These are phyloP conservation scores for Peromyscus aztecus DNA, from an alignment of 2,797 vertebrate genomes.

Conservation along the genomic window DNA sequence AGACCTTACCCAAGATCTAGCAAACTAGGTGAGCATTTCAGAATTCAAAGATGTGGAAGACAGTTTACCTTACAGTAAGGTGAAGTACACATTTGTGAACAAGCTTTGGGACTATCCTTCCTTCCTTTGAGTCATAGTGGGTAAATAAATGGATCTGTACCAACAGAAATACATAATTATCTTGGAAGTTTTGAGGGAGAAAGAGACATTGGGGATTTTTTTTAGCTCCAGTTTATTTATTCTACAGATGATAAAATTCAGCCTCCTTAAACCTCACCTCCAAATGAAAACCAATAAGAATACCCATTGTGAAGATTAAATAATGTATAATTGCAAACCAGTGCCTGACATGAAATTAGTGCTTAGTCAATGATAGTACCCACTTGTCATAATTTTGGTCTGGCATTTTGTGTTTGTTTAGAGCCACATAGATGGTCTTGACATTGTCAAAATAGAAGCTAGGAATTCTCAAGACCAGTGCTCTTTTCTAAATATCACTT, in stretches of 20 bases:
- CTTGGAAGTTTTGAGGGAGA: conserved; percentile 40
- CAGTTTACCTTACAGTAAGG: conserved; percentile 47
- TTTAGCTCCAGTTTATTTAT: conserved; percentile 44
- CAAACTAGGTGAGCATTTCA: neutral
- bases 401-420: conserved; percentile 28
- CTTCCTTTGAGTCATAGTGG: conserved; percentile 58
- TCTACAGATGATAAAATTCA: conserved; percentile 63
- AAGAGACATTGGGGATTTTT: conserved; percentile 13
- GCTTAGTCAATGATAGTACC: neutral
- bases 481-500: conserved; percentile 41
- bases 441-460: neutral
- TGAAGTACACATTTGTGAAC: conserved; percentile 35
- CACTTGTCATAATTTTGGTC: conserved; percentile 23
- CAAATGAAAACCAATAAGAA: conserved; percentile 13
- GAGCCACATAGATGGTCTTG: conserved; percentile 10
- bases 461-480: neutral
- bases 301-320: conserved; percentile 7
- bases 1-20: neutral
- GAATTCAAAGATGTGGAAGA: conserved; percentile 22
- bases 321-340: conserved; percentile 35
- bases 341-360: neutral
- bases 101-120: conserved; percentile 43
- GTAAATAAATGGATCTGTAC: conserved; percentile 67
- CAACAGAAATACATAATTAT: conserved; percentile 55
- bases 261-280: neutral